phyloP scores from a whole-genome alignment of 1,140 invertebrate species.

The Cydia fagiglandana region DNA sequence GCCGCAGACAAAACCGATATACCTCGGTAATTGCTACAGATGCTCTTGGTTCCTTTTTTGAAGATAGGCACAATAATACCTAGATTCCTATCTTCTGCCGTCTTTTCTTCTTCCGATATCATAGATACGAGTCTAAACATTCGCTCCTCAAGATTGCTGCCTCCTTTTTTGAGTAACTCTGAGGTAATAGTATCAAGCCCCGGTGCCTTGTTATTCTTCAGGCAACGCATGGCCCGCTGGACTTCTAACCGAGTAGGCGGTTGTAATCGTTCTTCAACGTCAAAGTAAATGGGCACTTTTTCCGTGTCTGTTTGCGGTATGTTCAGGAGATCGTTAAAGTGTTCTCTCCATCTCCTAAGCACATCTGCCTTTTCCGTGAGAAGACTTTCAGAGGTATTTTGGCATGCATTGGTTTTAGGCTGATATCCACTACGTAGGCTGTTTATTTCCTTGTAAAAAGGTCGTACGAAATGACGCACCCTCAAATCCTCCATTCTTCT shows the following conservation, averaged over 20 bases:
- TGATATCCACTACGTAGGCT: not conserved
- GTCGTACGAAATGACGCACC: constrained; percentile 2
- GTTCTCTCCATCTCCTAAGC: not conserved
- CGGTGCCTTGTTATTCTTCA: constrained; percentile 3
- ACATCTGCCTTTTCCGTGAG: constrained; percentile 14
- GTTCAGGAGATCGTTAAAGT: too few relatives aligned
- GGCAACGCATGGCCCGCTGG: not conserved
- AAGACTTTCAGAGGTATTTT: not conserved
- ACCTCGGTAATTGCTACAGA: constrained; percentile 4
- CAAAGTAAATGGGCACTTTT: not conserved
- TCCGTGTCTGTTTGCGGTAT: not conserved
- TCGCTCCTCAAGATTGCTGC: not conserved
- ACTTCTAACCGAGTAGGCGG: not conserved
- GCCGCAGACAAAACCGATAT: not conserved
- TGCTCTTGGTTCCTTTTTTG: not conserved
- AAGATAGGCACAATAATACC: too few relatives aligned
- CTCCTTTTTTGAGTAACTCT: constrained; percentile 10
- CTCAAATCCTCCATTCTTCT: constrained; percentile 8
- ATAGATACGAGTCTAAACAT: not conserved
- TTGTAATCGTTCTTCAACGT: not conserved
- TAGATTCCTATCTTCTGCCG: too few relatives aligned
- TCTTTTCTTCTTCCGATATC: too few relatives aligned
- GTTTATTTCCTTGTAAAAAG: constrained; percentile 2
- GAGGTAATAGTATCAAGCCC: constrained; percentile 1
- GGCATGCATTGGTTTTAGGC: constrained; percentile 10